Evolutionary conservation across 2,797 vertebrate species (phyloP).

Genomic region (Silurus aristotelis): DNA sequence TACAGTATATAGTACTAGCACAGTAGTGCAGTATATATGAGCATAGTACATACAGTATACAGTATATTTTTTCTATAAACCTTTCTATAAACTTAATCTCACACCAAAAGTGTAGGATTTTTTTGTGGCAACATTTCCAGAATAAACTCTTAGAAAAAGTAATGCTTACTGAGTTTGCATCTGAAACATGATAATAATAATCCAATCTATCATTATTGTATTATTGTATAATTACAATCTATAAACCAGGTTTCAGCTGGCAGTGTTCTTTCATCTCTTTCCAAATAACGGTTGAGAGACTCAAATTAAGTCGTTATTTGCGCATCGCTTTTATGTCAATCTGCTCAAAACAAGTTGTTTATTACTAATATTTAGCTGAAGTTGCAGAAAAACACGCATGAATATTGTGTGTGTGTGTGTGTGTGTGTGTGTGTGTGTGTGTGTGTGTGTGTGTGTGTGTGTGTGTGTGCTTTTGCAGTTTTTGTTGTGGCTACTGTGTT

Average conservation of each 20-base stretch:
- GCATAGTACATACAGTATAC: too few species aligned
- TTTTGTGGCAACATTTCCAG: background rate
- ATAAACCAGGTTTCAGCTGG: background rate
- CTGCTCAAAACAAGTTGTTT: background rate
- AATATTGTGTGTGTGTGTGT: background rate
- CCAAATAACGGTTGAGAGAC: background rate
- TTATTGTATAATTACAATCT: too few species aligned
- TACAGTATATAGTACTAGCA: background rate
- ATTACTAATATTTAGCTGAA: background rate
- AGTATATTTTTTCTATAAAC: background rate
- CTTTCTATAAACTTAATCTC: background rate
- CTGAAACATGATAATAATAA: background rate
- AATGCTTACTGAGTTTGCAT: background rate
- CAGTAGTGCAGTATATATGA: too few species aligned
- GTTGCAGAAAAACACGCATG: background rate
- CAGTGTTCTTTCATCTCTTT: background rate
- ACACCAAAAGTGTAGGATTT: background rate
- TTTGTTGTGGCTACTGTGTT: constrained; percentile 33
- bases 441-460: background rate
- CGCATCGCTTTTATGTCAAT: background rate
- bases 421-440: background rate
- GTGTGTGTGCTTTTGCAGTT: background rate
- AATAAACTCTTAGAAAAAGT: background rate
- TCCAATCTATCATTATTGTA: background rate
- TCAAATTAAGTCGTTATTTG: background rate